Base-by-base conservation (phyloP, 2,113 vertebrate genomes). In the Oryzias javanicus region DNA sequence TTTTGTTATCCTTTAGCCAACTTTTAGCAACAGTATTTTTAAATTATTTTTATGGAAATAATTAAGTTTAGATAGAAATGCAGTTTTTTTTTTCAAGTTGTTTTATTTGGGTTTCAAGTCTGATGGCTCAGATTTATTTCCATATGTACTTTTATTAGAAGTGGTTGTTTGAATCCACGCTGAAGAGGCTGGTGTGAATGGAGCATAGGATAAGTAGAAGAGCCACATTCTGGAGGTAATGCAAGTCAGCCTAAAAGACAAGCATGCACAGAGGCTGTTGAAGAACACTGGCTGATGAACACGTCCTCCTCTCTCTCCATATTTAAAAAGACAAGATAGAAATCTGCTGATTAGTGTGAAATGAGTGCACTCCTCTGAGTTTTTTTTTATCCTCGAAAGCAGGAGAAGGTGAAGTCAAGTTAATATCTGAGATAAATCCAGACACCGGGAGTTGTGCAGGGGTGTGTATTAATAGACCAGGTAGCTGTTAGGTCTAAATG, bases 391-490 rank as follows among this genome's bases (percentile, higher is more conserved):
- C 19, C 25, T 51, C 8, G 27, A 51, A 62, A 64, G 70, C 44
- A 35, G 65, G 64, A 63, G 35, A 53, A 59, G 57, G 42, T 51
- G 19, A 68, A 49, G 46, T 52, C 59, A 27, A 44, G 56, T 60
- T 67, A 72, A 80, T 71, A 67, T 78, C 66, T 71, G 65, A 27
- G 60, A 22, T 60, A n/a, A 53, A 14, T 56, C 19, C 55, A 42
- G 35, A 49, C 63, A 66, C 51, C 49, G 51, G 49, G 73, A 52
- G 29, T 51, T 8, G 15, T 44, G 22, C 60, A 55, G 55, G 25
- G 27, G 64, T 71, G 67, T 72, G 45, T 86, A 79, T 77, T 78
- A 77, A 85, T 83, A 86, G 72, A 79, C 16, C 53, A 53, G 65
- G 51, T 68, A 64, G 63, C 60, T 58, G 59, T 64, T 54, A 70